Percentiles rank a stretch among this genome's conserved stretches.
phyloP scores from a whole-genome alignment of 2,113 vertebrate genomes.

The Platysternon megacephalum region DNA sequence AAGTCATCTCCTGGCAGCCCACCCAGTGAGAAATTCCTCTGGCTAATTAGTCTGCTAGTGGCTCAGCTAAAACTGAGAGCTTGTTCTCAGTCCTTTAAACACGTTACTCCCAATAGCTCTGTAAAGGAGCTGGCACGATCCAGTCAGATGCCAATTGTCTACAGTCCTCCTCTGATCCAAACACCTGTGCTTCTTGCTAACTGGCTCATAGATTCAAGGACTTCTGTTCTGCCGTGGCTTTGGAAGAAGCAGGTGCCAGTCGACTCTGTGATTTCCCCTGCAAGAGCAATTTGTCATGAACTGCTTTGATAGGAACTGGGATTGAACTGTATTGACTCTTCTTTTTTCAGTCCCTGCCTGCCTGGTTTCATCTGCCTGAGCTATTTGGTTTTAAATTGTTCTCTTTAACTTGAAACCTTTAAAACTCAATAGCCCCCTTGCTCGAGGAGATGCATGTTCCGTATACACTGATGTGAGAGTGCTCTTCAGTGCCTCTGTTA shows the following conservation, averaged over 20 bases:
- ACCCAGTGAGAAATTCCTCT: background rate
- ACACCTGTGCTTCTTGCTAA: background rate
- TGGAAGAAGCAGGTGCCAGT: background rate
- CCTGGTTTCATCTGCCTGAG: background rate
- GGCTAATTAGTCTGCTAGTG: background rate
- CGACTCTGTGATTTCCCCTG: background rate
- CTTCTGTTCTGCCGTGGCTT: background rate
- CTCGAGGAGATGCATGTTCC: background rate
- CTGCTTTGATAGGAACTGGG: background rate
- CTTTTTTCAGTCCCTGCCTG: background rate
- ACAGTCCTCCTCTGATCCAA: background rate
- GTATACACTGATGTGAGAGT: background rate
- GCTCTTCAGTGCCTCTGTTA: background rate
- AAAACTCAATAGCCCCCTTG: background rate
- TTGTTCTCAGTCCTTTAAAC: background rate
- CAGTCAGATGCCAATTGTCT: background rate
- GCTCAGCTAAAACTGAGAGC: background rate
- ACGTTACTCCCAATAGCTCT: background rate
- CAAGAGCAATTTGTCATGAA: background rate
- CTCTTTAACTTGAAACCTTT: background rate
- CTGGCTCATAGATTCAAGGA: too few relatives aligned
- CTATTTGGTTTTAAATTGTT: background rate
- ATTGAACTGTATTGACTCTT: too few relatives aligned
- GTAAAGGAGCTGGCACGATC: background rate
- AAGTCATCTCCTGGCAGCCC: background rate